Base-by-base conservation (phyloP, 2,888 invertebrate genomes). In the Agrochola circellaris region DNA sequence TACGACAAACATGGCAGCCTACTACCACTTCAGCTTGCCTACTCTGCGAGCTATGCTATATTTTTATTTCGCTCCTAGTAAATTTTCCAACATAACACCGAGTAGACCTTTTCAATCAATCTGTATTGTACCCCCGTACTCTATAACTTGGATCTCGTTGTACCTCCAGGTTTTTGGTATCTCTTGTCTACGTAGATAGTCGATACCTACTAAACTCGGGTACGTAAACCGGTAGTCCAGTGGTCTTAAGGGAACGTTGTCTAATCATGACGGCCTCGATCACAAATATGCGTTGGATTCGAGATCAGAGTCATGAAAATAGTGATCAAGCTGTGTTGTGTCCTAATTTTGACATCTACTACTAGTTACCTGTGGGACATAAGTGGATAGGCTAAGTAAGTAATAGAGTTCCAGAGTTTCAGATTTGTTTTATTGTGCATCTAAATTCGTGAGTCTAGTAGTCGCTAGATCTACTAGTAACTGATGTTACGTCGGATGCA, bases 91-190 rank as follows among this genome's bases (percentile, higher is more conserved):
- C 51, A 23, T 51, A 23, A 51, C 23, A 51, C 23, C 2, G 23
- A 23, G 23, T 34, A 15, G 51, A 15, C 6, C 23, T 68, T 56
- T 38, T 56, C 2, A 4, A 20, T 15, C 7, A 7, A 56, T 2
- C 20, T 17, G 2, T 64, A 2, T 3, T 13, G 0, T 23, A 48
- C 54, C 65, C n/a, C n/a, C 9, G 30, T 60, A 30, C 30, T 60
- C 20, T 26, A 30, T 60, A 42, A 45, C 51, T 66, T 30, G 23
- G 11, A 54, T 45, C 58, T 23, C 17, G 67, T 23, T 75, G 68
- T 62, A 62, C 45, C 34, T 76, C 34, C 17, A 67, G 30, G 30
- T 69, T 77, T 77, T 77, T 77, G 64, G 54, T 20, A 15, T 26
- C 30, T n/a, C 30, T 20, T 23, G 0, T 42, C 13, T 30, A 38